phyloP scores from a whole-genome alignment of 2,888 invertebrate species.

The Teinopalpus imperialis region DNA sequence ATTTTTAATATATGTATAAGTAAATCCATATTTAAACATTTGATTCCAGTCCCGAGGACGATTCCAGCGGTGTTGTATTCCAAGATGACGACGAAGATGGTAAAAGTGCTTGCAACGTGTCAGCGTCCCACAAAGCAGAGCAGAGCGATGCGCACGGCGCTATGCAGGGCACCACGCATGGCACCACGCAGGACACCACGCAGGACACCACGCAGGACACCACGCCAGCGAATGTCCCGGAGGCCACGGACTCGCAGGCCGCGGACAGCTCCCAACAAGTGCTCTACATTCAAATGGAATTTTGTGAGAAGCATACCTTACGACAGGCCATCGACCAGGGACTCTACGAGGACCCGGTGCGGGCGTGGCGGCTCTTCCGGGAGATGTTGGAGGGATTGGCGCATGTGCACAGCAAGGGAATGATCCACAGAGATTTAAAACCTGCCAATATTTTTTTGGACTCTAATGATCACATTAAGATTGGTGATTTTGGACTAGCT shows the following conservation, averaged over 20 bases:
- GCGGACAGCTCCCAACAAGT: constrained; percentile 72
- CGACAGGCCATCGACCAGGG: constrained; percentile 93
- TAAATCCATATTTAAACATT: too few species aligned
- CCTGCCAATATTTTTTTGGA: constrained; percentile 97
- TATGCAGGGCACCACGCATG: not conserved
- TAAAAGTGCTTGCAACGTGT: constrained; percentile 28
- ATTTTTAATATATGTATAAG: too few species aligned
- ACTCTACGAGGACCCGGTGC: constrained; percentile 87
- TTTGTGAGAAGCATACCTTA: constrained; percentile 96
- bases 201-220: too few species aligned
- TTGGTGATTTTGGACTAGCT: constrained; percentile 98
- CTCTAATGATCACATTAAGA: constrained; percentile 96
- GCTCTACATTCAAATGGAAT: constrained; percentile 98
- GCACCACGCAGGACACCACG: not conserved
- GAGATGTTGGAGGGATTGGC: constrained; percentile 95
- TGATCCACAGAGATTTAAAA: constrained; percentile 92
- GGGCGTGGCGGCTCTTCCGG: constrained; percentile 95
- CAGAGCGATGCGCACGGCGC: too few species aligned
- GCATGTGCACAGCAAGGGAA: constrained; percentile 96
- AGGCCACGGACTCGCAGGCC: not conserved
- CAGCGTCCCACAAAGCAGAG: too few species aligned
- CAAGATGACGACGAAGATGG: constrained; percentile 60
- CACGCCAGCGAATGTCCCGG: too few species aligned
- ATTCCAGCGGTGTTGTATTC: constrained; percentile 84
- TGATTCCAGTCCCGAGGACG: constrained; percentile 68